Conservation (phyloP, 2,888 invertebrate genomes). For the Plagodis dolabraria region DNA sequence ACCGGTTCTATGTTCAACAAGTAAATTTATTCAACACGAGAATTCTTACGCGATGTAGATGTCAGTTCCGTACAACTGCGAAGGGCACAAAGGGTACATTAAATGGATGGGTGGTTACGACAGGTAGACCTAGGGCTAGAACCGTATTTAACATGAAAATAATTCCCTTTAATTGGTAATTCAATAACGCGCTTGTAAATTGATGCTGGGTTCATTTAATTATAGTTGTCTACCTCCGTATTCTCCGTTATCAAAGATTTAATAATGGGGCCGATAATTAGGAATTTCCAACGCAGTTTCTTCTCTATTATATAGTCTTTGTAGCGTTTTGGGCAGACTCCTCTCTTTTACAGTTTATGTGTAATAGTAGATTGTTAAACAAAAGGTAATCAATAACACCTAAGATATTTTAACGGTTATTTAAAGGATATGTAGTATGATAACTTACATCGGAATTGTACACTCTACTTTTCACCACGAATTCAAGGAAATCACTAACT, state of each 20-base stretch:
- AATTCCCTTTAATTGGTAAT: conserved; percentile 20
- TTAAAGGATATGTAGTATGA: too few species aligned
- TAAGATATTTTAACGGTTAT: too few species aligned
- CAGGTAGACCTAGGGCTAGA: conserved; percentile 17
- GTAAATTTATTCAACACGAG: conserved; percentile 17
- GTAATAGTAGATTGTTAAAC: too few species aligned
- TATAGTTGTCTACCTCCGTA: background rate
- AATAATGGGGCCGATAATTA: background rate
- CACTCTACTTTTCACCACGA: too few species aligned
- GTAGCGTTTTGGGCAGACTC: too few species aligned
- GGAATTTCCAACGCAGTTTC: background rate
- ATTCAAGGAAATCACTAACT: too few species aligned
- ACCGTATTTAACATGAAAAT: conserved; percentile 17
- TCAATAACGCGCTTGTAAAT: conserved; percentile 17
- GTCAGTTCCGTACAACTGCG: conserved; percentile 5
- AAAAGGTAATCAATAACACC: too few species aligned
- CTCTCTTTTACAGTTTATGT: too few species aligned
- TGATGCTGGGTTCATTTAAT: conserved; percentile 7
- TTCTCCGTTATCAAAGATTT: background rate
- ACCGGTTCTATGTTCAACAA: conserved; percentile 16
- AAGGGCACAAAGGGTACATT: conserved; percentile 12
- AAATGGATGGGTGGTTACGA: conserved; percentile 8
- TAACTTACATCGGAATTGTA: too few species aligned
- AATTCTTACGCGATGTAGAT: background rate
- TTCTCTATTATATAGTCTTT: too few species aligned